A percentile compares a stretch with the other conserved stretches of the same genome.
Conservation (phyloP, 2,888 invertebrate genomes). For the Helicoverpa assulta region DNA sequence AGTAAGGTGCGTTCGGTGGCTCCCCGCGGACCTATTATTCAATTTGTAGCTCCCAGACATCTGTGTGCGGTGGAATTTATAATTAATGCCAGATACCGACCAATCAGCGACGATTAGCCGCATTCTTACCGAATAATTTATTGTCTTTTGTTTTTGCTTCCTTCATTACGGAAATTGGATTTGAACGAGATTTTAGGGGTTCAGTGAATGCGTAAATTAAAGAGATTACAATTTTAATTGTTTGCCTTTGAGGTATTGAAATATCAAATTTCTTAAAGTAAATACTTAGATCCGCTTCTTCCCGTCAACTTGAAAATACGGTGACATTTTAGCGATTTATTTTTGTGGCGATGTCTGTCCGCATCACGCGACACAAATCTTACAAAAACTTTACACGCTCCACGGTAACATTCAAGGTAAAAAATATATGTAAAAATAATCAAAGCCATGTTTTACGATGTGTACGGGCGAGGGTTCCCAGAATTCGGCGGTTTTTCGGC, state of each 20-base stretch:
- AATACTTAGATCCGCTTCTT: background rate
- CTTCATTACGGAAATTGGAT: conserved; percentile 21
- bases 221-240: background rate
- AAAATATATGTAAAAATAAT: conserved; percentile 29
- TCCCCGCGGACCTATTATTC: conserved; percentile 66
- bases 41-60: conserved; percentile 61
- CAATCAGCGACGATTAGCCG: conserved; percentile 52
- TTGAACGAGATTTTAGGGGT: conserved; percentile 1
- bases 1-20: conserved; percentile 10
- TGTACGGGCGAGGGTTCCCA: conserved; percentile 46
- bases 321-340: background rate
- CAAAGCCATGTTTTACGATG: conserved; percentile 41
- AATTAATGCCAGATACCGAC: conserved; percentile 54
- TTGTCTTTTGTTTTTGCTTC: conserved; percentile 34
- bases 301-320: background rate
- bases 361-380: background rate
- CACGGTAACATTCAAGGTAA: conserved; percentile 7
- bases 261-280: background rate
- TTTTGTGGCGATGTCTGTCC: background rate
- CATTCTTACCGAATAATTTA: conserved; percentile 57
- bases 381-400: conserved; percentile 9
- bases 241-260: background rate
- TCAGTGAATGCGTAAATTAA: conserved; percentile 2
- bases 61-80: conserved; percentile 54
- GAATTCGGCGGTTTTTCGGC: conserved; percentile 51